A percentile compares a stretch with the other conserved stretches of the same genome.
These are phyloP conservation scores for Congeria kusceri DNA, from an alignment of 2,888 invertebrate genomes.

Conservation along the genomic window DNA sequence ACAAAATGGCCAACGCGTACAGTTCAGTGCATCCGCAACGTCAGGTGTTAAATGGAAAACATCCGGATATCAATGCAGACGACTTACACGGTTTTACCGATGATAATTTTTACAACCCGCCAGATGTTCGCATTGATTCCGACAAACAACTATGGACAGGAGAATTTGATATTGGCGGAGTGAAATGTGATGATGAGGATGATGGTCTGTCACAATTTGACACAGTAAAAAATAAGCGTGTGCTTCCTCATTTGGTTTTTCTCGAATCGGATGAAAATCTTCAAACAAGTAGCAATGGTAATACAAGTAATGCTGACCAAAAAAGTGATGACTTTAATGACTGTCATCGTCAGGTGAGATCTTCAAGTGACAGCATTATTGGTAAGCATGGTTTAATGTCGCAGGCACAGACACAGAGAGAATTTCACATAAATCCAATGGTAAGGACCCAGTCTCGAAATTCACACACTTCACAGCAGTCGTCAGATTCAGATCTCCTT, in stretches of 20 bases:
- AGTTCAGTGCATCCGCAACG: background rate
- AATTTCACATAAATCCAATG: background rate
- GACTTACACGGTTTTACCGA: background rate
- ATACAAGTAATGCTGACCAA: background rate
- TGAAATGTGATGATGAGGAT: conserved; percentile 38
- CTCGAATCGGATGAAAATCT: conserved; percentile 49
- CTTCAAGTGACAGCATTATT: conserved; percentile 22
- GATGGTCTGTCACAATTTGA: conserved; percentile 17
- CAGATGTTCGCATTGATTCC: too few relatives aligned
- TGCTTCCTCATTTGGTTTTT: conserved; percentile 46
- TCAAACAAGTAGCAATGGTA: background rate
- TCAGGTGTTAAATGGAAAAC: background rate
- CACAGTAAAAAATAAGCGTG: background rate
- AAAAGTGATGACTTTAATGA: too few relatives aligned
- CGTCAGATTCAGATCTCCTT: conserved; percentile 55
- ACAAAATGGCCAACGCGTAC: conserved; percentile 33
- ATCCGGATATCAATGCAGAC: background rate
- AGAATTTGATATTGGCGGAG: conserved; percentile 24
- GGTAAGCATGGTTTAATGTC: too few relatives aligned
- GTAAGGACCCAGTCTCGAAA: background rate
- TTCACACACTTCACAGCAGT: conserved; percentile 38
- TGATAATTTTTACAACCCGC: too few relatives aligned
- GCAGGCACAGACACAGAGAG: background rate
- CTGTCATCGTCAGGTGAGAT: conserved; percentile 2
- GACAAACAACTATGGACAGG: background rate